Evolutionary conservation across 2,888 invertebrate genomes (phyloP).

Genomic region (Danaus chrysippus): DNA sequence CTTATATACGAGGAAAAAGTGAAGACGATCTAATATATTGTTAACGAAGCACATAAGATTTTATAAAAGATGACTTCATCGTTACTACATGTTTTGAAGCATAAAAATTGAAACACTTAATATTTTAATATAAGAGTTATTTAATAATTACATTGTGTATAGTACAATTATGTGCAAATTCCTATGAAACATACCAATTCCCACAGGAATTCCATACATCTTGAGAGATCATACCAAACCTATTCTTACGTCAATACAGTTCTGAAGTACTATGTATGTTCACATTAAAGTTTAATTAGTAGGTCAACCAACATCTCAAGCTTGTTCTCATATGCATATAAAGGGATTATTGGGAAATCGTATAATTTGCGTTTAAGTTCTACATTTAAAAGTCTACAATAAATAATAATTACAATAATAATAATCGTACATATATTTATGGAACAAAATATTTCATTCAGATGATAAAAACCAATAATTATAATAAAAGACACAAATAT

Average conservation of each 20-base stretch:
- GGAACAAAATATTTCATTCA: too few species aligned
- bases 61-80: too few species aligned
- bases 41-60: too few species aligned
- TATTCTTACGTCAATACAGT: slow-evolving; percentile 2
- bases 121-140: neutral
- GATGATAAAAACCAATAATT: too few species aligned
- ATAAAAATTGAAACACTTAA: neutral
- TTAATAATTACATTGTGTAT: neutral
- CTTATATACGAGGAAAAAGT: neutral
- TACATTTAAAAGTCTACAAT: too few species aligned
- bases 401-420: too few species aligned
- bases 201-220: slow-evolving; percentile 6
- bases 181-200: neutral
- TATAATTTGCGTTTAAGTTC: neutral
- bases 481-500: too few species aligned
- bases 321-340: neutral
- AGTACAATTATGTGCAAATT: neutral
- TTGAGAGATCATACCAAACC: neutral
- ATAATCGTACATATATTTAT: too few species aligned
- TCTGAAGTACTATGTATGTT: slow-evolving; percentile 2
- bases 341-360: neutral
- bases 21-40: too few species aligned
- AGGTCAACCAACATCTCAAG: neutral
- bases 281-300: slow-evolving; percentile 2
- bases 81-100: too few species aligned